Percentiles rank a stretch among this genome's conserved stretches.
Evolutionary conservation across 2,113 vertebrate species (phyloP).

Genomic region (Misgurnus mizolepis): DNA sequence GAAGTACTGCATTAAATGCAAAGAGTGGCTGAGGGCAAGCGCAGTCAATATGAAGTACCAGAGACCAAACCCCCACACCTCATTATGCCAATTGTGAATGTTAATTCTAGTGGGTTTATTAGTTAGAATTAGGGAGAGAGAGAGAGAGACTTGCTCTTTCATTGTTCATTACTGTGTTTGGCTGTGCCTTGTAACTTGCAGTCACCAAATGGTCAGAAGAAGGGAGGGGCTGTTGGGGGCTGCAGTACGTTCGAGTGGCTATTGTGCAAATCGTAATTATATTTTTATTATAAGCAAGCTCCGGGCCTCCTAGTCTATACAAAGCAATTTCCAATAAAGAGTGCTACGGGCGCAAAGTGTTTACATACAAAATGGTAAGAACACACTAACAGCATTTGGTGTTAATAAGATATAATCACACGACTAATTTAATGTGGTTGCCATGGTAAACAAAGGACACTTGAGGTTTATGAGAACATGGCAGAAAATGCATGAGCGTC

Average conservation of each 20-base stretch:
- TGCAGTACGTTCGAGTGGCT: constrained; percentile 64
- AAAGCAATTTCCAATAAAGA: constrained; percentile 77
- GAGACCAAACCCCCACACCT: constrained; percentile 70
- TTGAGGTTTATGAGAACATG: constrained; percentile 80
- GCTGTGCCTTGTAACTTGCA: constrained; percentile 70
- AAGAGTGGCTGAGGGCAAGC: constrained; percentile 77
- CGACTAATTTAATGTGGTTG: constrained; percentile 83
- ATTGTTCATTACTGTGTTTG: constrained; percentile 76
- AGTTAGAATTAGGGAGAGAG: constrained; percentile 75
- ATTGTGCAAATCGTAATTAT: constrained; percentile 79
- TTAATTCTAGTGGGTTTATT: constrained; percentile 84
- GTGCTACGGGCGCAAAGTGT: constrained; percentile 77
- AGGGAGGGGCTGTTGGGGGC: constrained; percentile 11
- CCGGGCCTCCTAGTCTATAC: constrained; percentile 68
- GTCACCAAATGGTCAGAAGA: constrained; percentile 41
- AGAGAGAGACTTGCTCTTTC: constrained; percentile 68
- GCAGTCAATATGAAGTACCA: constrained; percentile 78
- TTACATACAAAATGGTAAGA: constrained; percentile 82
- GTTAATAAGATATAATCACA: constrained; percentile 83
- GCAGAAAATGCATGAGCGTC: constrained; percentile 67
- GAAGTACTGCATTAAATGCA: constrained; percentile 81
- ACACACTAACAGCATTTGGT: constrained; percentile 79
- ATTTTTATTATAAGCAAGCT: constrained; percentile 78
- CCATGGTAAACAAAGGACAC: constrained; percentile 85
- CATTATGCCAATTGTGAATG: constrained; percentile 82